Percentiles rank a stretch among this genome's conserved stretches.
Evolutionary conservation across 2,113 vertebrate species (phyloP).

Genomic region (Pteruthius melanotis): DNA sequence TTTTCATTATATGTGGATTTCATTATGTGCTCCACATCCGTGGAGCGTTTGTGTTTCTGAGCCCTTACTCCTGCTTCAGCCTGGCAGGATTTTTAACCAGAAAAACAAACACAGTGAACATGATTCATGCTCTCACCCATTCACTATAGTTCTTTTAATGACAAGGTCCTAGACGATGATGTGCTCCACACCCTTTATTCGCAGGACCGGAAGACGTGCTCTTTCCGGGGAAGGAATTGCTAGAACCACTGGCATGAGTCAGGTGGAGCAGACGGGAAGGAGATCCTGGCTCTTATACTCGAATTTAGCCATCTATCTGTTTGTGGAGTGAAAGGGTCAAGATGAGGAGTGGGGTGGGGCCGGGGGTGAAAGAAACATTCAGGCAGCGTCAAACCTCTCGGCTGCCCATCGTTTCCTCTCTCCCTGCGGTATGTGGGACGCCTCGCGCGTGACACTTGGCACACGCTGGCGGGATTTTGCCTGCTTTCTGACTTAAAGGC

Average conservation of each 20-base stretch:
- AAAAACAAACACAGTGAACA: not conserved
- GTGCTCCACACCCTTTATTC: not conserved
- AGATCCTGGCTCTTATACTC: not conserved
- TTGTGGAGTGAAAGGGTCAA: not conserved
- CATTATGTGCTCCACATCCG: too few relatives aligned
- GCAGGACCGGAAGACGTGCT: not conserved
- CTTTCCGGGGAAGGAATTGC: not conserved
- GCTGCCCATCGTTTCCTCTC: not conserved
- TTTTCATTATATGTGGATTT: not conserved
- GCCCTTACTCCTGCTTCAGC: not conserved
- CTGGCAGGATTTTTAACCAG: not conserved
- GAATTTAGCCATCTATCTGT: not conserved
- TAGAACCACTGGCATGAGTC: not conserved
- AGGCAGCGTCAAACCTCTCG: not conserved
- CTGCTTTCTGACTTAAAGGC: not conserved
- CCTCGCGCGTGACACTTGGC: not conserved
- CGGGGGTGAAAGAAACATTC: not conserved
- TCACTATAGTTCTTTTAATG: not conserved
- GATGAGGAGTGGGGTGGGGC: not conserved
- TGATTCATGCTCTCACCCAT: not conserved
- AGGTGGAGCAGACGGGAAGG: not conserved
- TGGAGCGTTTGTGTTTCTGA: not conserved
- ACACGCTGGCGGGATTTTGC: not conserved
- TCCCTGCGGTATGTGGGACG: fast-evolving
- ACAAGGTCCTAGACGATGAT: not conserved